Conservation (phyloP, 2,888 invertebrate genomes). For the Perdita meconis region DNA sequence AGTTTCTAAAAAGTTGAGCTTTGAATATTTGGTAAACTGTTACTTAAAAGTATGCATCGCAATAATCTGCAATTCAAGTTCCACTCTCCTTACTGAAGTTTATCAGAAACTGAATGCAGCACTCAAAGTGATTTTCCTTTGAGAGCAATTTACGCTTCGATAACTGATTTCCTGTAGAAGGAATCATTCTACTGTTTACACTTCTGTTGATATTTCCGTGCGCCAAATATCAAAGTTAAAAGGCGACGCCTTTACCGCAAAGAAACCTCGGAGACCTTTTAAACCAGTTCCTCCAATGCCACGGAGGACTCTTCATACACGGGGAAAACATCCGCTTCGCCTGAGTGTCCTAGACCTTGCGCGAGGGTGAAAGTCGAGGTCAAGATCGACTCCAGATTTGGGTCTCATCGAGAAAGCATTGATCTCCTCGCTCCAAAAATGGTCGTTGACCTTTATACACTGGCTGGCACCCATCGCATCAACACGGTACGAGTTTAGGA, state of each 20-base stretch:
- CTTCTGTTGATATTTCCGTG: no score
- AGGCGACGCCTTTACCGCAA: not conserved
- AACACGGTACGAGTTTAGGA: not conserved
- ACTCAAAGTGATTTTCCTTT: no score
- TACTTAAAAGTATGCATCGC: no score
- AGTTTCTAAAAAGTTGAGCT: no score
- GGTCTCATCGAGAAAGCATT: constrained; percentile 35
- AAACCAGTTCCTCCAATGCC: constrained; percentile 12
- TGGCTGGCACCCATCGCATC: not conserved
- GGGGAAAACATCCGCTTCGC: constrained; percentile 29
- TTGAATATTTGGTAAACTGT: no score
- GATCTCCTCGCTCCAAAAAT: not conserved
- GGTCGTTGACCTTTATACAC: not conserved
- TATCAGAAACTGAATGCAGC: no score
- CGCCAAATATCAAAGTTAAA: not conserved
- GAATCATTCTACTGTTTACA: no score
- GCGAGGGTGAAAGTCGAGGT: constrained; percentile 79
- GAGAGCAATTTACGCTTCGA: no score
- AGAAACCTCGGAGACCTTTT: constrained; percentile 1
- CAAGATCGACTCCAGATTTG: constrained; percentile 57
- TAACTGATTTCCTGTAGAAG: no score
- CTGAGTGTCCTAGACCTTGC: constrained; percentile 77
- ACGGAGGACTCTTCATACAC: constrained; percentile 30
- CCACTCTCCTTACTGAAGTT: no score
- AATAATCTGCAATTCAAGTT: no score